phyloP scores from a whole-genome alignment of 2,113 vertebrate species.

The Phaethornis superciliosus region DNA sequence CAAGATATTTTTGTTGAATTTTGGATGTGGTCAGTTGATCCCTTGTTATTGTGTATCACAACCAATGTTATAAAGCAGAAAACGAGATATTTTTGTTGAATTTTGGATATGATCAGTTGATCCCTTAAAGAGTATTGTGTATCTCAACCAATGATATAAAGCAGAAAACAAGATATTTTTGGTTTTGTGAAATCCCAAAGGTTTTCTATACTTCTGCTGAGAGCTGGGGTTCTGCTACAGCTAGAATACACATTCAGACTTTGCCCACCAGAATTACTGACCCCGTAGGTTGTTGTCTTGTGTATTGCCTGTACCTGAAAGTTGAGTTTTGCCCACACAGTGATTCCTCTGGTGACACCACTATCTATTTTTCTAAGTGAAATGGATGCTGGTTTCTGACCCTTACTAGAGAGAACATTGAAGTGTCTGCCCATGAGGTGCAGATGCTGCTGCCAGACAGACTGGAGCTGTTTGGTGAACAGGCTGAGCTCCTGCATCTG shows the following conservation, averaged over 20 bases:
- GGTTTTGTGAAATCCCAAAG: neutral
- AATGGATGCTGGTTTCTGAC: neutral
- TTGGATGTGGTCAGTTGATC: neutral
- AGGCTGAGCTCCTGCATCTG: neutral
- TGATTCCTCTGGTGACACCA: neutral
- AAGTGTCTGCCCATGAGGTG: neutral
- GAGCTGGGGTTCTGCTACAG: neutral
- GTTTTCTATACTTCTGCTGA: neutral
- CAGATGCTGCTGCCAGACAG: neutral
- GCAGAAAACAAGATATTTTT: neutral
- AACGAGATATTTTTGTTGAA: no score
- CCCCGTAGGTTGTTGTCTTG: neutral
- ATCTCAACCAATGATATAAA: neutral
- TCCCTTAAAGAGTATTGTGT: neutral
- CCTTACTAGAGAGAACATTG: neutral
- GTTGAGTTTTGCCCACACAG: neutral
- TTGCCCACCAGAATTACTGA: neutral
- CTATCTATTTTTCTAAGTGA: neutral
- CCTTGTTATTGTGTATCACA: neutral
- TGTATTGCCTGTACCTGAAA: neutral
- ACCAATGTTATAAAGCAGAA: no score
- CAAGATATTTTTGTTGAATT: neutral
- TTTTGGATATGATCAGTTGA: neutral
- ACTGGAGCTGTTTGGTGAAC: neutral
- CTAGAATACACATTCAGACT: neutral